Percentiles rank a stretch among this genome's conserved stretches.
These are phyloP conservation scores for Oryctes rhinoceros DNA, from an alignment of 1,140 invertebrate species.

Conservation along the genomic window DNA sequence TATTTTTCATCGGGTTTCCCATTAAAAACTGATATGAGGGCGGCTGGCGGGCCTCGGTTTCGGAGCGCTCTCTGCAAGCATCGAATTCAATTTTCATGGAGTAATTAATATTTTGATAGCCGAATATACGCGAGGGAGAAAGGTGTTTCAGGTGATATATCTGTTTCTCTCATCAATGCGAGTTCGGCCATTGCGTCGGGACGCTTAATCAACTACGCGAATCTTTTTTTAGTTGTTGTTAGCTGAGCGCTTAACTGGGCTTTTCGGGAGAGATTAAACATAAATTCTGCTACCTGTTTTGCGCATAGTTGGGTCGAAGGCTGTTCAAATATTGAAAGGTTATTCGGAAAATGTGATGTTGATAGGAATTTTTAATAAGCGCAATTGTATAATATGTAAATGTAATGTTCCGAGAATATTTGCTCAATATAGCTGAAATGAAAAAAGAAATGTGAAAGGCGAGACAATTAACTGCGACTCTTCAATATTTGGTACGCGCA, in stretches of 20 bases:
- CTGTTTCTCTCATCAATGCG: neutral
- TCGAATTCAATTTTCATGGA: conserved; percentile 30
- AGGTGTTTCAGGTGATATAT: neutral
- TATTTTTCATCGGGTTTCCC: neutral
- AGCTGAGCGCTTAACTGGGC: neutral
- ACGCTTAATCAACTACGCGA: neutral
- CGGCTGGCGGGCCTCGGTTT: neutral
- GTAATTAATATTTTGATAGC: conserved; percentile 30
- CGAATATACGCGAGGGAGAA: neutral
- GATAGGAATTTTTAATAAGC: neutral
- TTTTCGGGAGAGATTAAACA: neutral
- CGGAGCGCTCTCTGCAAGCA: neutral
- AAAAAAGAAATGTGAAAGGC: too few species aligned
- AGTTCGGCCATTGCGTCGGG: neutral
- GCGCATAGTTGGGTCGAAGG: neutral
- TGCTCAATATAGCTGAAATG: too few species aligned
- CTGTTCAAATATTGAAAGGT: conserved; percentile 5
- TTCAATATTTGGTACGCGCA: too few species aligned
- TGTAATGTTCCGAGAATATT: too few species aligned
- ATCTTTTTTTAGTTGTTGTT: conserved; percentile 14
- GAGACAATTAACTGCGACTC: too few species aligned
- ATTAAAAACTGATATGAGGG: conserved; percentile 24
- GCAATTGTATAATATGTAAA: neutral
- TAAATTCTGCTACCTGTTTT: neutral
- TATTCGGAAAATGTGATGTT: neutral